Percentiles rank a stretch among this genome's conserved stretches.
These are phyloP conservation scores for Parazoanthus swiftii DNA, from an alignment of 92 coral and sea anemone species.

Conservation along the genomic window DNA sequence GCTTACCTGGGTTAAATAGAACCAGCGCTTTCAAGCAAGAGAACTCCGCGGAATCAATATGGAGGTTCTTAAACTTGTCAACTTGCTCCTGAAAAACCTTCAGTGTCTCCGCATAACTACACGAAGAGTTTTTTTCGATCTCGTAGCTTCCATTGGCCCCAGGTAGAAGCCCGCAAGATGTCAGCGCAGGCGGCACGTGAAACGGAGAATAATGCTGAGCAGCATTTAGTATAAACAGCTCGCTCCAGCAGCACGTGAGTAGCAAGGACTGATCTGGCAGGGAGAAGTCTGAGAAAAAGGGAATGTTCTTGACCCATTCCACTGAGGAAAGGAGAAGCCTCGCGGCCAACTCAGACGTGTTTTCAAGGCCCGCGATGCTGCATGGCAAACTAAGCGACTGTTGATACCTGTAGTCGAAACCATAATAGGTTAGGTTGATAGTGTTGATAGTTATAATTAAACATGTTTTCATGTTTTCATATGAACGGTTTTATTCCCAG, in stretches of 20 bases:
- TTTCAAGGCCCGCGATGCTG: slow-evolving; percentile 73
- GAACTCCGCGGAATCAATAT: slow-evolving; percentile 96
- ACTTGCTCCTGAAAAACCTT: slow-evolving; percentile 81
- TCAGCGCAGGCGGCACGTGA: slow-evolving; percentile 76
- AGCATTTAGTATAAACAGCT: slow-evolving; percentile 80
- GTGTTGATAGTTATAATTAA: no score
- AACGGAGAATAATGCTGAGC: slow-evolving; percentile 92
- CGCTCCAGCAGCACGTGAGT: slow-evolving; percentile 86
- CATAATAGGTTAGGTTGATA: neutral
- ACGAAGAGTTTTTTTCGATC: slow-evolving; percentile 37
- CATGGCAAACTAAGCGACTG: slow-evolving; percentile 82
- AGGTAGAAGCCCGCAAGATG: slow-evolving; percentile 50
- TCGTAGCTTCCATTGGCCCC: slow-evolving; percentile 50
- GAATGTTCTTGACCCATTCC: slow-evolving; percentile 93
- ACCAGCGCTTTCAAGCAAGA: slow-evolving; percentile 93
- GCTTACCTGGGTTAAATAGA: slow-evolving; percentile 72
- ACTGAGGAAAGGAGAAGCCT: slow-evolving; percentile 84
- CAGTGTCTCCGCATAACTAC: slow-evolving; percentile 50
- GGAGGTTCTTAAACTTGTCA: slow-evolving; percentile 76
- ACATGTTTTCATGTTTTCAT: neutral
- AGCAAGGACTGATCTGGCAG: slow-evolving; percentile 78
- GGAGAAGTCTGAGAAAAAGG: slow-evolving; percentile 83
- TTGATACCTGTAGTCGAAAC: slow-evolving; percentile 46
- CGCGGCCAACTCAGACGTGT: slow-evolving; percentile 78
- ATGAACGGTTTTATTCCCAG: no score